A percentile compares a stretch with the other conserved stretches of the same genome.
These are phyloP conservation scores for Homalodisca vitripennis DNA, from an alignment of 1,140 invertebrate species.

Conservation along the genomic window DNA sequence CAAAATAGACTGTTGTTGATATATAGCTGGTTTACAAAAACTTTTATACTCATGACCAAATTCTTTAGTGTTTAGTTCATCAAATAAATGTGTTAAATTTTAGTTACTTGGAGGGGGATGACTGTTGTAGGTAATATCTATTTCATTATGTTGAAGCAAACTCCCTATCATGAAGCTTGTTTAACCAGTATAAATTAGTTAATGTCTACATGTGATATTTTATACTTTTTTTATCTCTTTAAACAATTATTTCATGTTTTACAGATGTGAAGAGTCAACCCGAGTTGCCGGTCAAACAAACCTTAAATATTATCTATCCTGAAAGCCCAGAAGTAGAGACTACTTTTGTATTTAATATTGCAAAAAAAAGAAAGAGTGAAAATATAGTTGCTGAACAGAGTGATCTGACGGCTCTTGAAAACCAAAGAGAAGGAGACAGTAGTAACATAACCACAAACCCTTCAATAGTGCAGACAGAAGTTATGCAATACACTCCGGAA, in stretches of 20 bases:
- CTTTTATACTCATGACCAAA: too few species aligned
- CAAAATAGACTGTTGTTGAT: too few species aligned
- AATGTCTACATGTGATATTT: not conserved
- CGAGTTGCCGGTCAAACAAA: not conserved
- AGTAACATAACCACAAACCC: too few species aligned
- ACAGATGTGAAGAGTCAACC: not conserved
- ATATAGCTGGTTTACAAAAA: too few species aligned
- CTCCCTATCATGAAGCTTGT: too few species aligned
- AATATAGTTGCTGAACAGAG: not conserved
- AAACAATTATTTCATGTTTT: not conserved
- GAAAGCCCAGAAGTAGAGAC: slow-evolving; percentile 24
- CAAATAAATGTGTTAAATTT: too few species aligned
- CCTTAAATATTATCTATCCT: not conserved
- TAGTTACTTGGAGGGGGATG: too few species aligned
- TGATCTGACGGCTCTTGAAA: not conserved
- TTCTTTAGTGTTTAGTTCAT: too few species aligned
- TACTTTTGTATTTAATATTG: slow-evolving; percentile 19
- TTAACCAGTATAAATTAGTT: not conserved
- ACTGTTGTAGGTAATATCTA: too few species aligned
- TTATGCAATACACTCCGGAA: too few species aligned
- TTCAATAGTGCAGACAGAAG: too few species aligned
- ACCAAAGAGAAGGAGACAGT: not conserved
- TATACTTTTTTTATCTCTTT: not conserved
- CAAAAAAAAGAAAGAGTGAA: not conserved
- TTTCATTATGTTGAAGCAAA: too few species aligned